These are phyloP conservation scores for Caenorhabditis sp. DNA, from an alignment of 2,888 invertebrate genomes.

Conservation along the genomic window DNA sequence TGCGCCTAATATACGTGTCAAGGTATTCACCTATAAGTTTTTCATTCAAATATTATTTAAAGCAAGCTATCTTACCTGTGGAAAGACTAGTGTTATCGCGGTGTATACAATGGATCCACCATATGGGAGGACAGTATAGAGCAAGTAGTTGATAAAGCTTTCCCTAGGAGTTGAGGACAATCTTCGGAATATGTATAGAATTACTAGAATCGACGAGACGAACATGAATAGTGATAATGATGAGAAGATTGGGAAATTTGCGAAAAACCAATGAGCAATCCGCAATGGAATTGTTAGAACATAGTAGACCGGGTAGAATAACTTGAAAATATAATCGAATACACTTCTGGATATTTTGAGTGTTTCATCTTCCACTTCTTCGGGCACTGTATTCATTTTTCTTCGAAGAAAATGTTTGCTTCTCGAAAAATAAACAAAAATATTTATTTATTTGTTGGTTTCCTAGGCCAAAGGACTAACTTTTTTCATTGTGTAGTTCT, in stretches of 20 bases:
- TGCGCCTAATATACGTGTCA: conserved; percentile 19
- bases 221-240: conserved; percentile 32
- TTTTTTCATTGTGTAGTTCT: background rate
- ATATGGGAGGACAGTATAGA: conserved; percentile 48
- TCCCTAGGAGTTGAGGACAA: conserved; percentile 26
- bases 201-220: conserved; percentile 17
- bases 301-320: conserved; percentile 27
- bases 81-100: conserved; percentile 36
- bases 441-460: background rate
- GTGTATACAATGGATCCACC: conserved; percentile 44
- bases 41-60: background rate
- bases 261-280: conserved; percentile 28
- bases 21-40: conserved; percentile 21
- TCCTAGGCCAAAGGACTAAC: too few relatives aligned
- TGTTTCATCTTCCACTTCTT: conserved; percentile 23
- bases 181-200: conserved; percentile 25
- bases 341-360: conserved; percentile 16
- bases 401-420: background rate
- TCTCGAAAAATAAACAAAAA: conserved; percentile 1
- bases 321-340: conserved; percentile 5
- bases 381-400: background rate
- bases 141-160: conserved; percentile 36
- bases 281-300: conserved; percentile 30
- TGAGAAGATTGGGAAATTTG: conserved; percentile 35
- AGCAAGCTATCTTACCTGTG: conserved; percentile 36